A percentile compares a stretch with the other conserved stretches of the same genome.
These are phyloP conservation scores for Pocillopora damicornis DNA, from an alignment of 64 coral and sea anemone species.

Conservation along the genomic window DNA sequence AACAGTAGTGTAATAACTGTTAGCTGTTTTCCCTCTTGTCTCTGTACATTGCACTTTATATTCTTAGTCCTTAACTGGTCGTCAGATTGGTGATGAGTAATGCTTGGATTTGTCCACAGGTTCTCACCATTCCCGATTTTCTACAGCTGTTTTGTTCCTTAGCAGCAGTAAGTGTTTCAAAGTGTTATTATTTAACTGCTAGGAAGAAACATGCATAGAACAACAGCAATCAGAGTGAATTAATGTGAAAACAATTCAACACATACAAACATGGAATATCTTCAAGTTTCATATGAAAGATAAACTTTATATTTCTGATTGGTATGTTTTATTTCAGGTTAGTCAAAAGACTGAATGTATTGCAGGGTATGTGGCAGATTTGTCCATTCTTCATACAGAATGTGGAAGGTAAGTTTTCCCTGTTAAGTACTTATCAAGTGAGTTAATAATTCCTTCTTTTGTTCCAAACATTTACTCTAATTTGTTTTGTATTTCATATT, in stretches of 20 bases:
- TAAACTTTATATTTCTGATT: background rate
- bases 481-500: background rate
- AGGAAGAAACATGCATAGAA: too few species aligned
- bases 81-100: background rate
- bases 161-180: conserved; percentile 66
- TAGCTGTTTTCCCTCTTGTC: background rate
- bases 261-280: too few species aligned
- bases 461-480: background rate
- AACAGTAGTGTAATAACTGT: too few species aligned
- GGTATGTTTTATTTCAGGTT: conserved; percentile 45
- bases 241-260: too few species aligned
- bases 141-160: conserved; percentile 66
- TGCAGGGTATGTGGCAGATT: conserved; percentile 77
- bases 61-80: too few species aligned
- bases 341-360: conserved; percentile 77
- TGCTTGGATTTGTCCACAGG: conserved; percentile 26
- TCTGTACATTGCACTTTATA: too few species aligned
- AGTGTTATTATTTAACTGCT: background rate
- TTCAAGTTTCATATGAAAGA: background rate
- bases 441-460: background rate
- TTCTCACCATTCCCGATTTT: conserved; percentile 82
- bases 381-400: conserved; percentile 93
- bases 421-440: background rate
- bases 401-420: conserved; percentile 68
- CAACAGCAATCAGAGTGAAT: too few species aligned